phyloP scores from a whole-genome alignment of 2,113 vertebrate genomes.

The Morone chrysops region DNA sequence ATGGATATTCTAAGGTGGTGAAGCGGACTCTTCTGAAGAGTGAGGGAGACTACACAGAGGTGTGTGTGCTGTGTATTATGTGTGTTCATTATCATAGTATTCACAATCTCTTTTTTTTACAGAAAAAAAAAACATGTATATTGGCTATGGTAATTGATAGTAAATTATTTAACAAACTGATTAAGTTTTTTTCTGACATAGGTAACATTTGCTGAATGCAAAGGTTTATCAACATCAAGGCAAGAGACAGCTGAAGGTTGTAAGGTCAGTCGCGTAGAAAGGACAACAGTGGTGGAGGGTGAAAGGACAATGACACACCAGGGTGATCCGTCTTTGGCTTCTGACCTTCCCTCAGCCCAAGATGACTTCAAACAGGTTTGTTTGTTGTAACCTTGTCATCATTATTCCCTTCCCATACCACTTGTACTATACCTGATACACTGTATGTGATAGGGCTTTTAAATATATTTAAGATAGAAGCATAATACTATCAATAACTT shows the following conservation, averaged over 20 bases:
- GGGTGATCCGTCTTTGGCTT: conserved; percentile 87
- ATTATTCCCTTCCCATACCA: not conserved
- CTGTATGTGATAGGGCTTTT: not conserved
- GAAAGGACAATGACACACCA: conserved; percentile 88
- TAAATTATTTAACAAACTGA: not conserved
- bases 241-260: conserved; percentile 83
- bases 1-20: conserved; percentile 88
- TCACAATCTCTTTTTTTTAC: not conserved
- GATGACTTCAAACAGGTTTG: conserved; percentile 94
- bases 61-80: conserved; percentile 57
- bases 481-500: no score
- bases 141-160: not conserved
- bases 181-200: conserved; percentile 48
- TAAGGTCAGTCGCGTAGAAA: conserved; percentile 87
- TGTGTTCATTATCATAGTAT: not conserved
- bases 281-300: conserved; percentile 86
- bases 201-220: conserved; percentile 89
- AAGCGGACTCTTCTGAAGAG: conserved; percentile 92
- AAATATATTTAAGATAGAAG: not conserved
- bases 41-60: conserved; percentile 90
- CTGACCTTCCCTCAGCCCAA: conserved; percentile 90
- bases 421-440: not conserved
- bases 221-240: conserved; percentile 83
- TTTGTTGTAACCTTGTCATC: not conserved
- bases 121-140: not conserved